Evolutionary conservation across 2,797 vertebrate genomes (phyloP).

Genomic region (Pseudomugil tenellus): DNA sequence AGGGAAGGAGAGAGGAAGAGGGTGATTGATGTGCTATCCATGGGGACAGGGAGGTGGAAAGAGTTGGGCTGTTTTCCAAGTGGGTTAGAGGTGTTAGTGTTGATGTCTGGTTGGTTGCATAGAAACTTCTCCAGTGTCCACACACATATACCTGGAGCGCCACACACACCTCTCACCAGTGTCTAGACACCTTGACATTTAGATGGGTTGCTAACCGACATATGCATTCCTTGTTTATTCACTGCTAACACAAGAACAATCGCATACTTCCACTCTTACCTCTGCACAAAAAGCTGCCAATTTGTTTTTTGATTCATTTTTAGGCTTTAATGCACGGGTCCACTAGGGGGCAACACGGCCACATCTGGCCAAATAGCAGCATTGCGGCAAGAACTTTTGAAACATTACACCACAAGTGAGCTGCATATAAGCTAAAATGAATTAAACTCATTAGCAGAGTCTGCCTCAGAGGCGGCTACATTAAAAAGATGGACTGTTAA

Average conservation of each 20-base stretch:
- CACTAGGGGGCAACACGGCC: neutral
- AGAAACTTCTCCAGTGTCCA: slow-evolving; percentile 47
- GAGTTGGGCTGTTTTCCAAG: slow-evolving; percentile 58
- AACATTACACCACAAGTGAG: neutral
- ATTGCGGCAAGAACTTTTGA: neutral
- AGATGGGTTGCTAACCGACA: slow-evolving; percentile 33
- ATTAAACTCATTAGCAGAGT: neutral
- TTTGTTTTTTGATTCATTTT: neutral
- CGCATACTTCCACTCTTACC: neutral
- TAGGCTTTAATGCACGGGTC: neutral
- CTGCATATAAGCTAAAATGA: neutral
- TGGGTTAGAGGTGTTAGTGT: slow-evolving; percentile 69
- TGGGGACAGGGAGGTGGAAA: slow-evolving; percentile 34
- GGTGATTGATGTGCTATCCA: slow-evolving; percentile 54
- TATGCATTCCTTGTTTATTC: slow-evolving; percentile 36
- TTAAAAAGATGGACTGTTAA: neutral
- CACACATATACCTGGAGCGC: slow-evolving; percentile 53
- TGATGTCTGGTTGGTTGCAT: slow-evolving; percentile 63
- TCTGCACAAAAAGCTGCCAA: neutral
- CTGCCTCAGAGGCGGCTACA: neutral
- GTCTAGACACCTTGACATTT: slow-evolving; percentile 51
- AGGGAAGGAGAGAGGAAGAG: slow-evolving; percentile 21
- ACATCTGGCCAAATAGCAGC: neutral
- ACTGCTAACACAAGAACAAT: slow-evolving; percentile 10
- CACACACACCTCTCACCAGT: slow-evolving; percentile 33